phyloP scores from a whole-genome alignment of 2,113 vertebrate species.

The Chloropsis cyanopogon region DNA sequence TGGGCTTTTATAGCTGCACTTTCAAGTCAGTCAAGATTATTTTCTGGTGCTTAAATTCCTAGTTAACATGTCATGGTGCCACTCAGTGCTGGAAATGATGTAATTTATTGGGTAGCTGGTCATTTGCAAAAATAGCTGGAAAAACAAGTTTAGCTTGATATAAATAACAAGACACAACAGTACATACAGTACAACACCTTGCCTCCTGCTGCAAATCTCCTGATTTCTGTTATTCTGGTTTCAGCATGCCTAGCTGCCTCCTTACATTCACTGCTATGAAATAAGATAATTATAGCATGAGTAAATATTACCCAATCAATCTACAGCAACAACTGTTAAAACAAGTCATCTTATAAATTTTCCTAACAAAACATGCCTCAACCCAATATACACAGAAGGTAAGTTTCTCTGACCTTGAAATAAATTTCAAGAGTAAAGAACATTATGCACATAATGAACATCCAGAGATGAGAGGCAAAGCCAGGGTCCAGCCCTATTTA shows the following conservation, averaged over 20 bases:
- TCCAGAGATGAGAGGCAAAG: not conserved
- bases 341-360: conserved; percentile 53
- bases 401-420: conserved; percentile 31
- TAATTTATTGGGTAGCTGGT: conserved; percentile 38
- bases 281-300: conserved; percentile 59
- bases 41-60: conserved; percentile 55
- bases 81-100: conserved; percentile 45
- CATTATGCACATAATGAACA: not conserved
- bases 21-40: conserved; percentile 49
- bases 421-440: conserved; percentile 21
- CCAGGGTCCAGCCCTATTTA: not conserved
- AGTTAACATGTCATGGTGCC: conserved; percentile 38
- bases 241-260: not conserved
- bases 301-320: conserved; percentile 56
- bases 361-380: conserved; percentile 27
- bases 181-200: conserved; percentile 11
- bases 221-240: conserved; percentile 44
- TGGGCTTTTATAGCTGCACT: conserved; percentile 44
- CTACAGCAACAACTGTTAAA: conserved; percentile 60
- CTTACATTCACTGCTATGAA: not conserved
- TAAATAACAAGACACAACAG: conserved; percentile 41
- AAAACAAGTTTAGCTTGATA: conserved; percentile 50
- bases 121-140: conserved; percentile 56
- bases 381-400: conserved; percentile 8
- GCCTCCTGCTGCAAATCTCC: conserved; percentile 4